These are phyloP conservation scores for Campylomormyrus tamandua DNA, from an alignment of 2,113 vertebrate species.

Conservation along the genomic window DNA sequence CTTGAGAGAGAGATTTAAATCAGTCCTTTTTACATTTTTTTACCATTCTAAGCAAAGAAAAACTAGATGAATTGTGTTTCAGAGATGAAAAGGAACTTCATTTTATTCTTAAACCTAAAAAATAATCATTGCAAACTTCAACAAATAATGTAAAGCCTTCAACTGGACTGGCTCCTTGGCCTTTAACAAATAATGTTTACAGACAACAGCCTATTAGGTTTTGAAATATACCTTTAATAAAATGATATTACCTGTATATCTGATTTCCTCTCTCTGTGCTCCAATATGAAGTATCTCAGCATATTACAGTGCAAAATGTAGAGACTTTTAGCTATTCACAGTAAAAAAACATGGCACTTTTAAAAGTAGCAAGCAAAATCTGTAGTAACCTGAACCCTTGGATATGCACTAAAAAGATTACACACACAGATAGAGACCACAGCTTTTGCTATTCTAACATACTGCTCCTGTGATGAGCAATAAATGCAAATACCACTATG, in stretches of 20 bases:
- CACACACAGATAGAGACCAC: background rate
- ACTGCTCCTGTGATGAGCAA: background rate
- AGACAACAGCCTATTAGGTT: background rate
- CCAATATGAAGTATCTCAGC: background rate
- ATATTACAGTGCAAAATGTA: background rate
- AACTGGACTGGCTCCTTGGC: background rate
- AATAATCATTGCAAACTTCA: background rate
- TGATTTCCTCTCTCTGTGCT: background rate
- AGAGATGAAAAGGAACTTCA: background rate
- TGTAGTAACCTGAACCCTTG: background rate
- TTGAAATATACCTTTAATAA: background rate
- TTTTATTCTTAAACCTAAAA: background rate
- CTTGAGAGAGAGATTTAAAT: background rate
- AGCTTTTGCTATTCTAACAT: background rate
- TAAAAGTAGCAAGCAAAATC: background rate
- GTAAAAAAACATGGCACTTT: background rate
- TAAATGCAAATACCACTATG: background rate
- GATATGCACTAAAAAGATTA: background rate
- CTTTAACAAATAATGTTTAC: background rate
- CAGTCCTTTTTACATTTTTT: background rate
- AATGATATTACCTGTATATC: background rate
- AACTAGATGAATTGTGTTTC: background rate
- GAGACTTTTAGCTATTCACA: background rate
- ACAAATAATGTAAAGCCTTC: background rate
- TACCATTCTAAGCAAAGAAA: background rate